Conservation (phyloP, 1,140 invertebrate genomes). For the Bombus confusus region DNA sequence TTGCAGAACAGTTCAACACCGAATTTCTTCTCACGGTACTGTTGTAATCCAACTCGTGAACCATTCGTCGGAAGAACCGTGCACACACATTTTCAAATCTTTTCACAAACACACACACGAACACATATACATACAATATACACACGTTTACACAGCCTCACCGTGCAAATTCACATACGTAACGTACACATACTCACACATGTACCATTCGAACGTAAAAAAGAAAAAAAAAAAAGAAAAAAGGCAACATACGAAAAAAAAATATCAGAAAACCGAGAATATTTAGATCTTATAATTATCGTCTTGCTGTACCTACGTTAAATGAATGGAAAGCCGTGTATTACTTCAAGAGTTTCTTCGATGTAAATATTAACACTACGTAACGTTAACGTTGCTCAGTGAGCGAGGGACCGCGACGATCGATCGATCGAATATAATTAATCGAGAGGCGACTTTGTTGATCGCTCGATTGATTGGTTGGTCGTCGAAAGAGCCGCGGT, state of each 20-base stretch:
- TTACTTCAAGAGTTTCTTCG: slow-evolving; percentile 77
- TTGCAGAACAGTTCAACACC: background rate
- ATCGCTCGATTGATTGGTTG: slow-evolving; percentile 27
- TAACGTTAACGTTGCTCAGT: slow-evolving; percentile 72
- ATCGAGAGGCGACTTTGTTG: slow-evolving; percentile 26
- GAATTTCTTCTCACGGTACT: slow-evolving; percentile 1
- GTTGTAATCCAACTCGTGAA: slow-evolving; percentile 17
- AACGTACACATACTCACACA: slow-evolving; percentile 5
- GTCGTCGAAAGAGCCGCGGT: slow-evolving; percentile 53
- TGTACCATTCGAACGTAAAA: background rate
- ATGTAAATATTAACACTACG: slow-evolving; percentile 82
- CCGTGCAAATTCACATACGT: background rate
- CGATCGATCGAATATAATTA: slow-evolving; percentile 20
- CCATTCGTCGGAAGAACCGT: slow-evolving; percentile 41
- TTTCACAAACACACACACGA: background rate
- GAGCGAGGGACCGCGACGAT: slow-evolving; percentile 46
- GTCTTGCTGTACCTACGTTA: slow-evolving; percentile 73
- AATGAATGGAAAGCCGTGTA: slow-evolving; percentile 72
- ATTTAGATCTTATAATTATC: slow-evolving; percentile 64
- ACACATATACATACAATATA: background rate
- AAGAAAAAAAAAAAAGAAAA: background rate
- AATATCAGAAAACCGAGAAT: slow-evolving; percentile 33
- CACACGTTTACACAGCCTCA: background rate
- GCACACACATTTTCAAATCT: background rate
- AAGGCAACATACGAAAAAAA: slow-evolving; percentile 20